These are phyloP conservation scores for Catocala nupta DNA, from an alignment of 2,888 invertebrate genomes.

Conservation along the genomic window DNA sequence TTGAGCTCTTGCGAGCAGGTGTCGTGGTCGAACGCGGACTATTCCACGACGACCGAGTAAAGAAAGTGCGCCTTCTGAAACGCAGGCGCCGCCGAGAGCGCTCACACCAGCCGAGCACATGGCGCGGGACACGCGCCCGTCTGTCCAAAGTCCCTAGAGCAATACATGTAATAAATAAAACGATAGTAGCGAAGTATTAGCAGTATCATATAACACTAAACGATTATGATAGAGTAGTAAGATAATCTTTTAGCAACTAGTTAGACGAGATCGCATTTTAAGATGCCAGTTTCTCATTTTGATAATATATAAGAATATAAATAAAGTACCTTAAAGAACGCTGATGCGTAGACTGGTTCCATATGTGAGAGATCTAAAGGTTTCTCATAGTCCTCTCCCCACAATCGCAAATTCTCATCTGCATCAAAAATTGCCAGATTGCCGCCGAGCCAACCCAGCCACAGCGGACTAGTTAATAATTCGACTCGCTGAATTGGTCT, in stretches of 20 bases:
- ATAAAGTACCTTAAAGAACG: conserved; percentile 91
- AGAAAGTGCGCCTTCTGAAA: conserved; percentile 85
- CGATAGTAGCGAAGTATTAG: too few relatives aligned
- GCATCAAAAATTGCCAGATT: conserved; percentile 95
- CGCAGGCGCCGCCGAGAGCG: conserved; percentile 82
- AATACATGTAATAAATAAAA: background rate
- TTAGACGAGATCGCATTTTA: too few relatives aligned
- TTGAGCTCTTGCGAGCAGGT: conserved; percentile 84
- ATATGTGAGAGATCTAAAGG: conserved; percentile 93
- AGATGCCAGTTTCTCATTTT: too few relatives aligned
- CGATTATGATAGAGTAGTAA: too few relatives aligned
- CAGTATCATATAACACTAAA: too few relatives aligned
- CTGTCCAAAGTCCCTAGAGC: conserved; percentile 95
- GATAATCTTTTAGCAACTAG: too few relatives aligned
- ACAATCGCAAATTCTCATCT: conserved; percentile 94
- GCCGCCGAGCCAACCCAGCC: conserved; percentile 92
- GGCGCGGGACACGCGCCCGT: conserved; percentile 94
- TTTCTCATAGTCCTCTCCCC: conserved; percentile 97
- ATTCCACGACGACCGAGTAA: conserved; percentile 89
- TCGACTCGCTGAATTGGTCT: conserved; percentile 90
- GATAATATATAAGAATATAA: too few relatives aligned
- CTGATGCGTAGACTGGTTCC: conserved; percentile 94
- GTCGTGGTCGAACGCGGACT: conserved; percentile 89
- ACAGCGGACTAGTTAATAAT: conserved; percentile 89
- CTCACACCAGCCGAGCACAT: conserved; percentile 87